Evolutionary conservation across 2,113 vertebrate species (phyloP).

Genomic region (Pungitius pungitius): DNA sequence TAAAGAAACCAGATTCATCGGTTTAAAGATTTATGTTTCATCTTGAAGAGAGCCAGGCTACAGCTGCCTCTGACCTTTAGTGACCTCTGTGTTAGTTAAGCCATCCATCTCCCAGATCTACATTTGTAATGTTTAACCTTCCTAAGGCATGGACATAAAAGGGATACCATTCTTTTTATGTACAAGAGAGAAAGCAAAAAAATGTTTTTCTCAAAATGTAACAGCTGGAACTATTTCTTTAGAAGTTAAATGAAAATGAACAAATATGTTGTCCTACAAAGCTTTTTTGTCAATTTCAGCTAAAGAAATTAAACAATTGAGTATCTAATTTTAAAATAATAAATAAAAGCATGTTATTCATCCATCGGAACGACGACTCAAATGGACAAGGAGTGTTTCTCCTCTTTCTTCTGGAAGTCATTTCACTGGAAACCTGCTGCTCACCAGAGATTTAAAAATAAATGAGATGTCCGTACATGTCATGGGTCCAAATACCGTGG

Average conservation of each 20-base stretch:
- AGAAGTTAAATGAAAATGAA: neutral
- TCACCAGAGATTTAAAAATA: neutral
- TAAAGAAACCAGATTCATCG: neutral
- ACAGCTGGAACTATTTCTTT: too few species aligned
- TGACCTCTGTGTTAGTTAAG: neutral
- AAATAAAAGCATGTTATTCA: neutral
- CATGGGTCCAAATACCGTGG: neutral
- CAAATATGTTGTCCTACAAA: too few species aligned
- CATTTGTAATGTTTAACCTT: neutral
- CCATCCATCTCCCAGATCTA: neutral
- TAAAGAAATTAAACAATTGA: neutral
- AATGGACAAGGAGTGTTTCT: slow-evolving; percentile 1
- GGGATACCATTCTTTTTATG: neutral
- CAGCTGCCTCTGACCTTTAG: neutral
- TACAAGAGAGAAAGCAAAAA: too few species aligned
- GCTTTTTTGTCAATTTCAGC: neutral
- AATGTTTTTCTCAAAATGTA: neutral
- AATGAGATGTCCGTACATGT: neutral
- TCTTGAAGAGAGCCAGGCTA: neutral
- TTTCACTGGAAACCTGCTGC: slow-evolving; percentile 3
- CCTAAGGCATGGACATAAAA: neutral
- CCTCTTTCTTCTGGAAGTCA: neutral
- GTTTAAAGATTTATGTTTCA: neutral
- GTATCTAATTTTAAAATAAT: neutral
- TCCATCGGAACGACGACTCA: neutral